Evolutionary conservation across 2,113 vertebrate genomes (phyloP), one percentile per base, ranked within the genome.

Genomic region (Fukomys damarensis): DNA sequence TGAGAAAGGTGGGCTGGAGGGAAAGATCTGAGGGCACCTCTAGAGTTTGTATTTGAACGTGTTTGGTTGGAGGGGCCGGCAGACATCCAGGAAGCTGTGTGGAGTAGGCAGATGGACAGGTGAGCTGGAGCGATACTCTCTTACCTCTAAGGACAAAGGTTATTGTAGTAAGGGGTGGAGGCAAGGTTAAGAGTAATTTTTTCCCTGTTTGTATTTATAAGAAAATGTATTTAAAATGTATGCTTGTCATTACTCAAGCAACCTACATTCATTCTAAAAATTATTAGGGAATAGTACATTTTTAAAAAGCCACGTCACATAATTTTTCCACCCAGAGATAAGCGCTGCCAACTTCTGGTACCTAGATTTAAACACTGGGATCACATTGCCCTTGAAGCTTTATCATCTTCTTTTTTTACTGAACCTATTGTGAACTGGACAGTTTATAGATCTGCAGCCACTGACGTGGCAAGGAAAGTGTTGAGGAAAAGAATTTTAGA

Each of bases 321-420:
- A 74, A 86, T 96, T 77, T 86, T 93, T 77, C 46, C 94, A 80
- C 17, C 70, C 30, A n/a, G 56, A 91, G 70, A 84, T 58, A 63
- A 95, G 68, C 32, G 19, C 17, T 49, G 24, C 30, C 38, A 46
- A 72, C 30, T 56, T 49, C 58, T 46, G 41, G 63, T 88, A 63
- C 3, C 2, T 86, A n/a, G 56, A 52, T 81, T 77, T 49, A 76
- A 87, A 87, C 22, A 54, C 10, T 72, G 41, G 63, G 24, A 80
- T 89, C 80, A 58, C 58, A 16, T 24, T 56, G 41, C 30, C 70
- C 17, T 94, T 89, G 68, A 81, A 43, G 38, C 35, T 86, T 79
- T n/a, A 9, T 76, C 59, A 86, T 86, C 35, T 94, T 77, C 59
- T 65, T 35, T 86, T 92, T 72, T 88, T 38, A 32, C 46, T 58